A percentile compares a stretch with the other conserved stretches of the same genome.
Conservation (phyloP, 2,113 vertebrate genomes). For the Lethenteron reissneri region DNA sequence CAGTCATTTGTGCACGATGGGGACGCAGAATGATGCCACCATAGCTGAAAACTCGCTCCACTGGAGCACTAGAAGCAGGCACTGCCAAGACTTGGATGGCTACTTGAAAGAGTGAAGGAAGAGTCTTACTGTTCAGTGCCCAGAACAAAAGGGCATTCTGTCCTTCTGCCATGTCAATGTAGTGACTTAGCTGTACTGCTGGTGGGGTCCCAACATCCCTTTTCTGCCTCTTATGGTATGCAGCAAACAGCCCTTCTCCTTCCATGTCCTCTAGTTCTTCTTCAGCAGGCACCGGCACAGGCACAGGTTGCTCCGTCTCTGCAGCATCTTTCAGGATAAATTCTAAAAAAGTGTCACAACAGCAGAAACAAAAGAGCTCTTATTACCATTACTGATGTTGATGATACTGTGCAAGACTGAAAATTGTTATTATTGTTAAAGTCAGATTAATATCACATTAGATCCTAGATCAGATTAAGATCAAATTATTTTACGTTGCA, state of each 20-base stretch:
- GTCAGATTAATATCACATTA: not conserved
- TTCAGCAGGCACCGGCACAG: not conserved
- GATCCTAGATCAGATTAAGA: not conserved
- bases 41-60: slow-evolving; percentile 9
- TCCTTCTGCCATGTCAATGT: slow-evolving; percentile 4
- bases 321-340: slow-evolving; percentile 6
- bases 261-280: not conserved
- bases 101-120: slow-evolving; percentile 8
- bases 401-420: not conserved
- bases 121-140: slow-evolving; percentile 4
- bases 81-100: not conserved
- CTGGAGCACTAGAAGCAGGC: slow-evolving; percentile 7
- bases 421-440: not conserved
- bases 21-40: slow-evolving; percentile 10
- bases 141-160: slow-evolving; percentile 7
- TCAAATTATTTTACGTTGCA: too few relatives aligned
- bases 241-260: not conserved
- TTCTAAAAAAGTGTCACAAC: not conserved
- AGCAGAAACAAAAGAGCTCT: not conserved
- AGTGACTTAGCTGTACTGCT: not conserved
- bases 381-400: not conserved
- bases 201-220: not conserved
- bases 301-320: not conserved
- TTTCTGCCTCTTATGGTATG: slow-evolving; percentile 7
- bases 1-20: slow-evolving; percentile 7